These are phyloP conservation scores for Melipona bicolor DNA, from an alignment of 2,888 invertebrate genomes.

Conservation along the genomic window DNA sequence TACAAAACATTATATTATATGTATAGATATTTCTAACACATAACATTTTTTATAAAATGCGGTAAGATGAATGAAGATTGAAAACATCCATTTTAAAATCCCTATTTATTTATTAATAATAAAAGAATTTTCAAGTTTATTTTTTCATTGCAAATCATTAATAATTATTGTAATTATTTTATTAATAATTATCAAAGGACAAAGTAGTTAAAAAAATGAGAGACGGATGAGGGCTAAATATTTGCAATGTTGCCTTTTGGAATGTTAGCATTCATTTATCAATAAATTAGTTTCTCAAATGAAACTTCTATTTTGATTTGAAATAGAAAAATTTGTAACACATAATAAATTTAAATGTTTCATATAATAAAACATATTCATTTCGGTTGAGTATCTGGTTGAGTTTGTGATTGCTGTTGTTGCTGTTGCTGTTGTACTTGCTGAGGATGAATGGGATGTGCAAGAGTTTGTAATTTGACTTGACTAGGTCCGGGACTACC, in stretches of 20 bases:
- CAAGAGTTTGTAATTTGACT: conserved; percentile 87
- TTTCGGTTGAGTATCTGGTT: conserved; percentile 78
- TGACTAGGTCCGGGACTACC: conserved; percentile 86
- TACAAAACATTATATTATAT: too few relatives aligned
- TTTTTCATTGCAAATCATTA: too few relatives aligned
- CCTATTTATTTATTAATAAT: too few relatives aligned
- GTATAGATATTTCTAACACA: too few relatives aligned
- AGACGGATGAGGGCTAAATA: neutral
- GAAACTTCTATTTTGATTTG: conserved; percentile 3
- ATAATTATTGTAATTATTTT: too few relatives aligned
- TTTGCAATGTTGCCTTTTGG: conserved; percentile 38
- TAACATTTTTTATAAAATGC: too few relatives aligned
- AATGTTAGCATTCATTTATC: conserved; percentile 46
- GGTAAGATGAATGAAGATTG: too few relatives aligned
- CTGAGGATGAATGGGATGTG: conserved; percentile 86
- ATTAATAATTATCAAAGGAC: too few relatives aligned
- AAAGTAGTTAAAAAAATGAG: too few relatives aligned
- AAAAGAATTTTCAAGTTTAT: too few relatives aligned
- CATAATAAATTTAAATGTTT: conserved; percentile 17
- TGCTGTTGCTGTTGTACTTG: conserved; percentile 76
- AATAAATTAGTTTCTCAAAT: conserved; percentile 3
- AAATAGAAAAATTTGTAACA: conserved; percentile 29
- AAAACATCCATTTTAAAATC: too few relatives aligned
- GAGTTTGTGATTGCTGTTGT: conserved; percentile 75
- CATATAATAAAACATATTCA: conserved; percentile 46